Conservation (phyloP, 2,113 vertebrate genomes). For the Shinisaurus crocodilurus region DNA sequence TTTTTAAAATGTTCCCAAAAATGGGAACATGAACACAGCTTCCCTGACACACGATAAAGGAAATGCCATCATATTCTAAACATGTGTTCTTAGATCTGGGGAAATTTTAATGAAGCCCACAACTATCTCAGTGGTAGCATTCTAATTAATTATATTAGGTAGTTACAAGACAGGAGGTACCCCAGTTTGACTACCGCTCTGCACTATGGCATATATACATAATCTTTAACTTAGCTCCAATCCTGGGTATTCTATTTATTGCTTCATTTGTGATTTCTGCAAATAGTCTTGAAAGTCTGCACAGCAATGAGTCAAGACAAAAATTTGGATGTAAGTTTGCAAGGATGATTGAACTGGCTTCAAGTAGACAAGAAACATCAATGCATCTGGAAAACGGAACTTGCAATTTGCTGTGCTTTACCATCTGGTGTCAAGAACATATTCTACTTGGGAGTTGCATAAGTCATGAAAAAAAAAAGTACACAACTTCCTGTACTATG, state of each 20-base stretch:
- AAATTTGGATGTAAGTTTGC: constrained; percentile 63
- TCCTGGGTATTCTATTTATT: constrained; percentile 7
- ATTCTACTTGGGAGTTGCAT: constrained; percentile 79
- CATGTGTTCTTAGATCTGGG: not conserved
- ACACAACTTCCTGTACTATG: constrained; percentile 76
- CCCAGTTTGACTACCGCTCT: not conserved
- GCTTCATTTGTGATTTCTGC: constrained; percentile 7
- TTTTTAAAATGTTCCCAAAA: not conserved
- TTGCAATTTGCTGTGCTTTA: constrained; percentile 75
- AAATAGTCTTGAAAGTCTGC: constrained; percentile 6
- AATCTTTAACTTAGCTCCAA: not conserved
- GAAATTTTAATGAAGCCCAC: not conserved
- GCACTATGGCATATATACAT: not conserved
- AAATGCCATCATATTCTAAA: not conserved
- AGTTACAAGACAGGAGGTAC: not conserved
- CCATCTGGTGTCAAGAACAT: constrained; percentile 82
- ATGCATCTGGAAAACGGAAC: constrained; percentile 78
- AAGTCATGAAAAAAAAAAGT: constrained; percentile 73
- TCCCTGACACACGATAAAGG: not conserved
- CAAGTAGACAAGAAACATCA: constrained; percentile 74
- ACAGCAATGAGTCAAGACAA: constrained; percentile 59
- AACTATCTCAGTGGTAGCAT: not conserved
- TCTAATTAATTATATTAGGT: constrained; percentile 1
- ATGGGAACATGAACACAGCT: not conserved
- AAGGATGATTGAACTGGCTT: constrained; percentile 74